Evolutionary conservation across 2,113 vertebrate species (phyloP).

Genomic region (rat (Rattus norvegicus)): DNA sequence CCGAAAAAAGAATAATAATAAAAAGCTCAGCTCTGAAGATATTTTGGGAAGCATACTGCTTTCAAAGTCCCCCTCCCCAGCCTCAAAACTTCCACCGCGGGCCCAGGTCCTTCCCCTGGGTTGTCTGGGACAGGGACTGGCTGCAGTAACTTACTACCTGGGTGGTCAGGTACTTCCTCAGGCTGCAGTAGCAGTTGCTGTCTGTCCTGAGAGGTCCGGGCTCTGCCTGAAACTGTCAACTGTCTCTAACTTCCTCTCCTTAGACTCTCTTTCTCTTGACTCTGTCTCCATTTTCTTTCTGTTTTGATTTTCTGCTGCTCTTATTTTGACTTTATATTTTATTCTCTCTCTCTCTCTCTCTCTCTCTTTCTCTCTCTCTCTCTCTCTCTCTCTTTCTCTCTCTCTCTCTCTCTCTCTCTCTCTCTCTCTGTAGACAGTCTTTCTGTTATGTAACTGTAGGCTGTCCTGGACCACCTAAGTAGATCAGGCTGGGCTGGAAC

Average conservation of each 20-base stretch:
- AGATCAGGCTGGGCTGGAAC: neutral
- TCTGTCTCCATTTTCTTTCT: neutral
- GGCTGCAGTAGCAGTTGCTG: neutral
- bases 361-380: too few relatives aligned
- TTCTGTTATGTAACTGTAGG: neutral
- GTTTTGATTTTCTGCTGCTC: neutral
- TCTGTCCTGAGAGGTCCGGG: neutral
- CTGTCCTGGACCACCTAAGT: neutral
- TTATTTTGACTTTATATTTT: neutral
- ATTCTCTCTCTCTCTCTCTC: neutral
- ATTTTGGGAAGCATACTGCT: neutral
- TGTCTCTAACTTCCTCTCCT: rapidly evolving
- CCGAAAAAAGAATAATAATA: too few relatives aligned
- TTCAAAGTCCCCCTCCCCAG: neutral
- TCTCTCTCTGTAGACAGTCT: neutral
- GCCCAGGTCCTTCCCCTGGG: neutral
- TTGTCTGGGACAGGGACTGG: neutral
- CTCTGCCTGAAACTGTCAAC: neutral
- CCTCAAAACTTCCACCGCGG: rapidly evolving
- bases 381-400: rapidly evolving
- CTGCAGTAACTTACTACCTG: rapidly evolving
- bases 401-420: rapidly evolving
- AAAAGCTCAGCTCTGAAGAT: too few relatives aligned
- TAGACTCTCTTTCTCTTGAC: neutral
- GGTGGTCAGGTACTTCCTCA: neutral